phyloP scores from a whole-genome alignment of 1,140 invertebrate genomes.

The Triops longicaudatus region DNA sequence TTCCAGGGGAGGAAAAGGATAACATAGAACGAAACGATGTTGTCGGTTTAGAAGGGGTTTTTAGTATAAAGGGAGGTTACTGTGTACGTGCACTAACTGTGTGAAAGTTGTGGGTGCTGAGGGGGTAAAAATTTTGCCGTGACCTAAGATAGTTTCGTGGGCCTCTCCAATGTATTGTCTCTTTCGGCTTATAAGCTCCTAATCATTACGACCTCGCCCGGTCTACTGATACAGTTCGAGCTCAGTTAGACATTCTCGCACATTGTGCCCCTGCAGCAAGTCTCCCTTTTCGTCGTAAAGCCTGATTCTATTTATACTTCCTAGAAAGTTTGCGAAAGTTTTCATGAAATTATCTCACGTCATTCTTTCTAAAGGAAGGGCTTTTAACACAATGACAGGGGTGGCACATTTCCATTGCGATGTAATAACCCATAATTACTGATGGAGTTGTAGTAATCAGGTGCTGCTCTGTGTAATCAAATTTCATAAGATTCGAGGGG shows the following conservation, averaged over 20 bases:
- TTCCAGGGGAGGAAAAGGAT: neutral
- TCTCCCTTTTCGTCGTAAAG: neutral
- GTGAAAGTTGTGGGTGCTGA: too few relatives aligned
- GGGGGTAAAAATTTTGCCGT: too few relatives aligned
- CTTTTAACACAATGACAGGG: neutral
- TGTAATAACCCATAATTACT: too few relatives aligned
- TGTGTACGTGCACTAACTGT: too few relatives aligned
- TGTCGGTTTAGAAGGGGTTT: slow-evolving; percentile 6
- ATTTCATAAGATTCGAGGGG: too few relatives aligned
- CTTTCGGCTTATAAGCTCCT: too few relatives aligned
- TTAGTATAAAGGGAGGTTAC: neutral
- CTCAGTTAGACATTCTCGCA: neutral
- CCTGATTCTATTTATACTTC: neutral
- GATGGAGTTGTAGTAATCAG: too few relatives aligned
- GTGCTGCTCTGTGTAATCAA: too few relatives aligned
- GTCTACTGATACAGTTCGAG: neutral
- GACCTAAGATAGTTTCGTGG: too few relatives aligned
- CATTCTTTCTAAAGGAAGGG: neutral
- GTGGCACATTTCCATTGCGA: neutral
- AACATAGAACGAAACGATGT: neutral
- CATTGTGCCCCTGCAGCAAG: neutral
- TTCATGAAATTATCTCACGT: neutral
- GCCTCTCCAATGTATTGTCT: too few relatives aligned
- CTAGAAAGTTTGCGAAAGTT: slow-evolving; percentile 12
- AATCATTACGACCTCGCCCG: neutral